These are phyloP conservation scores for Enhydra lutris DNA, from an alignment of 2,113 vertebrate species.

Conservation along the genomic window DNA sequence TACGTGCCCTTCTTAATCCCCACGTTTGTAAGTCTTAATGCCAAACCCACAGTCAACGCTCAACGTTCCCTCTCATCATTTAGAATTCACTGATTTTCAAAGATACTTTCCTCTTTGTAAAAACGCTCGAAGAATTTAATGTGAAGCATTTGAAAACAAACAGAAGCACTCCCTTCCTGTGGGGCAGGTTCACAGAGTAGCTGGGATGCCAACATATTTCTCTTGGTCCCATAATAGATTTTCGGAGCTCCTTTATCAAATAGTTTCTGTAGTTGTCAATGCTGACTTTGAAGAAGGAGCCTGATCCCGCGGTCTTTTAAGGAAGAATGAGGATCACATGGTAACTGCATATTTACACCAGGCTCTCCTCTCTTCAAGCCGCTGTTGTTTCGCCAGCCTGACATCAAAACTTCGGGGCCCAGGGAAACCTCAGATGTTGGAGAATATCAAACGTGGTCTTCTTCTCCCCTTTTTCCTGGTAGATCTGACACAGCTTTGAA, in stretches of 20 bases:
- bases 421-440: conserved; percentile 50
- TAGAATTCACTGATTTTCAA: background rate
- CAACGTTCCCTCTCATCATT: background rate
- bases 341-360: conserved; percentile 55
- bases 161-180: background rate
- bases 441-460: conserved; percentile 47
- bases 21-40: background rate
- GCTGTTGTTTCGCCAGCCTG: conserved; percentile 31
- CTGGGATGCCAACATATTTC: background rate
- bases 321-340: background rate
- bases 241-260: conserved; percentile 48
- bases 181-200: background rate
- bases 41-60: background rate
- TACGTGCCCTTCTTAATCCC: no score
- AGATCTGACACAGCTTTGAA: conserved; percentile 68
- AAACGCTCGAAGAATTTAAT: background rate
- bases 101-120: background rate
- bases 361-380: background rate
- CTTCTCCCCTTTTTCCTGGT: background rate
- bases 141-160: background rate
- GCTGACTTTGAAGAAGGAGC: conserved; percentile 2
- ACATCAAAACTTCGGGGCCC: conserved; percentile 56
- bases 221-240: conserved; percentile 16
- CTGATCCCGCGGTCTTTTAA: background rate
- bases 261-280: conserved; percentile 33